Base-by-base conservation (phyloP, 1,140 invertebrate genomes). In the Trachymyrmex septentrionalis region DNA sequence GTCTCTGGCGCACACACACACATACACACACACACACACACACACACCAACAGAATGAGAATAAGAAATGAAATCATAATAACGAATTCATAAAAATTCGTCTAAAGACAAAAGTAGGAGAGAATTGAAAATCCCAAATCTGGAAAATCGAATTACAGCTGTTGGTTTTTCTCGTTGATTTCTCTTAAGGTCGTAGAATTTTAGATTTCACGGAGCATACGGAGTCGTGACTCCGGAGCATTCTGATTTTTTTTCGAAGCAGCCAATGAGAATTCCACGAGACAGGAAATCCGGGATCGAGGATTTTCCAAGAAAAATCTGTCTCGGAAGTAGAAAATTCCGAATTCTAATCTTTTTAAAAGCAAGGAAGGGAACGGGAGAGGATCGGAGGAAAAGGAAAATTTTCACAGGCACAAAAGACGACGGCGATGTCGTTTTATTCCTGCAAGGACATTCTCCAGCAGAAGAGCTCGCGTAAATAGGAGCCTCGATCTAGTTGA, bases 401-500 rank as follows among this genome's bases (percentile, higher is more conserved):
- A 66, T 80, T 67, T 80, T 30, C 16, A 14, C 24, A 55, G 24
- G 44, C 7, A 69, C 50, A 64, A 69, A 86, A 67, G 63, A 67
- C 63, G 64, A 21, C 34, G 27, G 66, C 50, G 48, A 19, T 55
- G 34, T 81, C 76, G 76, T 86, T 81, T 81, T 81, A 67, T 48
- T 61, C 12, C 50, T 81, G 2, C 14, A 30, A 81, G n/a, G 63
- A 81, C 63, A 30, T 63, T 72, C 21, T 61, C n/a, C 24, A 21
- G 55, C 24, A 50, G 55, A 84, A 63, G 38, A 75, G 69, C 27
- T 73, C 55, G 80, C 55, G 44, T 84, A 84, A 84, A 84, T 61
- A 84, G 80, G 67, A 73, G 50, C 38, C 80, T 61, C 80, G 69
- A 84, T 84, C 72, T 84, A 84, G 80, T 84, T 55, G 80, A 72